phyloP scores from a whole-genome alignment of 2,797 vertebrate species.

The Semaprochilodus insignis region DNA sequence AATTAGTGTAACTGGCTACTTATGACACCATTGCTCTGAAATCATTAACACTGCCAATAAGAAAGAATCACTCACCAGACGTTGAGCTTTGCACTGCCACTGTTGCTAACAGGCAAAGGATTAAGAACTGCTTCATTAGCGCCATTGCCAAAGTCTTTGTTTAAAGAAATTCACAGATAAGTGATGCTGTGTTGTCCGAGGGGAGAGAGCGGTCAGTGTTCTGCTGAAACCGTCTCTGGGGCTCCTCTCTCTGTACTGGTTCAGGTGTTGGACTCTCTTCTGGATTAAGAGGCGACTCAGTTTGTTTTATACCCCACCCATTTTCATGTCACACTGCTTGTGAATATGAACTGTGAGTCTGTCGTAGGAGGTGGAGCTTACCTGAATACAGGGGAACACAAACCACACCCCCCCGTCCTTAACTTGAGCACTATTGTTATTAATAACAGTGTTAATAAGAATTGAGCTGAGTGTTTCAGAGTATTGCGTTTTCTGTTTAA shows the following conservation, averaged over 20 bases:
- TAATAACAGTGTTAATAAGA: too few species aligned
- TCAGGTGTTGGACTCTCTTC: not conserved
- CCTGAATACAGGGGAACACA: too few species aligned
- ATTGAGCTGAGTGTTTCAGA: too few species aligned
- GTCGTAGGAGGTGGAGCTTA: too few species aligned
- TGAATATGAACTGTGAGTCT: too few species aligned
- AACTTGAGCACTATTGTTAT: too few species aligned
- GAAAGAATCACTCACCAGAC: too few species aligned
- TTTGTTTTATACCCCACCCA: not conserved
- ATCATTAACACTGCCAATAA: too few species aligned
- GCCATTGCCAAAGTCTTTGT: not conserved
- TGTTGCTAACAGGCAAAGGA: constrained; percentile 15
- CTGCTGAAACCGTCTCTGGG: not conserved
- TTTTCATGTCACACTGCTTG: not conserved
- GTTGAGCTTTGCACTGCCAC: not conserved
- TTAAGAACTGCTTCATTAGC: constrained; percentile 10
- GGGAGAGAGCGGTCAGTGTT: not conserved
- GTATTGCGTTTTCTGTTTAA: too few species aligned
- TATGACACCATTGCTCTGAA: too few species aligned
- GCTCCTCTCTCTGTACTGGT: not conserved
- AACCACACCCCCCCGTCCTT: too few species aligned
- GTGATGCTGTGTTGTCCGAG: not conserved
- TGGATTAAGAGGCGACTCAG: not conserved
- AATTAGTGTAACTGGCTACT: too few species aligned
- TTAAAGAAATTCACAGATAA: not conserved